These are phyloP conservation scores for Sinohyriopsis cumingii DNA, from an alignment of 2,888 invertebrate species.

Conservation along the genomic window DNA sequence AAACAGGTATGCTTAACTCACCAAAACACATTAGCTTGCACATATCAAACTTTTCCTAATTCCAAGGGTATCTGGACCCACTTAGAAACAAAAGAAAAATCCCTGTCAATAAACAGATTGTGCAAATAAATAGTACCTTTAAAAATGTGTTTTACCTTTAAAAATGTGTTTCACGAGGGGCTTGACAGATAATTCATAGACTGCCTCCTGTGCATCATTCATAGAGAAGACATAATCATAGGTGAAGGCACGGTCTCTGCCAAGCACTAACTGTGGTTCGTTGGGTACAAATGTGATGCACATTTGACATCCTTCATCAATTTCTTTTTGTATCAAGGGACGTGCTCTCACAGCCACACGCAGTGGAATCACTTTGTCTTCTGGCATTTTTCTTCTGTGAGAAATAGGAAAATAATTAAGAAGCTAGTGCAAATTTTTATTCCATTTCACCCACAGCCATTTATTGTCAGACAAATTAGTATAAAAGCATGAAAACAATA, in stretches of 20 bases:
- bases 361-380: slow-evolving; percentile 73
- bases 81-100: too few relatives aligned
- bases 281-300: slow-evolving; percentile 79
- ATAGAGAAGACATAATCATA: slow-evolving; percentile 88
- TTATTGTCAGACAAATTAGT: too few relatives aligned
- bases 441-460: too few relatives aligned
- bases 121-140: too few relatives aligned
- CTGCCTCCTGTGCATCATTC: slow-evolving; percentile 80
- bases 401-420: too few relatives aligned
- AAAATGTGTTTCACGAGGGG: slow-evolving; percentile 84
- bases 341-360: slow-evolving; percentile 88
- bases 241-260: slow-evolving; percentile 82
- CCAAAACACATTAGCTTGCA: too few relatives aligned
- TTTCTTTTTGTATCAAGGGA: slow-evolving; percentile 84
- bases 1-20: too few relatives aligned
- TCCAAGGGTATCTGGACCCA: too few relatives aligned
- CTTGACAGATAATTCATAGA: slow-evolving; percentile 83
- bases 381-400: slow-evolving; percentile 19
- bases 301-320: slow-evolving; percentile 79
- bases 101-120: too few relatives aligned
- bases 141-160: slow-evolving; percentile 76
- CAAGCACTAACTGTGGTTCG: slow-evolving; percentile 75
- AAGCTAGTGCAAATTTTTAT: too few relatives aligned
- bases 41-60: too few relatives aligned
- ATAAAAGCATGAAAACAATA: too few relatives aligned